Evolutionary conservation across 2,888 invertebrate species (phyloP), one percentile per base, ranked within the genome.

Genomic region (Stramonita haemastoma): DNA sequence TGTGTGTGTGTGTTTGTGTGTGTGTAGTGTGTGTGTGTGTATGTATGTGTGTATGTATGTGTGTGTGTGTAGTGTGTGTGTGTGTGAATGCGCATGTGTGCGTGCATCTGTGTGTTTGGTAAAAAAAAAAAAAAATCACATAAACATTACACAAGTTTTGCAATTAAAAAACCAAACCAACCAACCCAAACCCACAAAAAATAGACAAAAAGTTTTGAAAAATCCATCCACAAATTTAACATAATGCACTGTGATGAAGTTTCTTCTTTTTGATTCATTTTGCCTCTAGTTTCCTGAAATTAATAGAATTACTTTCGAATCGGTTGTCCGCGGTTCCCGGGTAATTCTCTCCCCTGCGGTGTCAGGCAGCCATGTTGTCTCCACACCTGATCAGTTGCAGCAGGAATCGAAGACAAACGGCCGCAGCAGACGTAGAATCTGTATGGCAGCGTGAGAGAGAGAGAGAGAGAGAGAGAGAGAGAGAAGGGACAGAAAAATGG

Each of bases 401-500:
- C 87, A 87, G 60, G 79, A 79, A 26, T 87, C 79, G 79, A 81
- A 79, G 79, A 56, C 77, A 8, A 87, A 60, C 13, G 87, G 87
- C 19, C 87, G 79, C 79, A 87, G 79, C 46, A 87, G 87, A 81
- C 87, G 87, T 2, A 87, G 87, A 29, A 81, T 87, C 87, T 87
- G 36, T 17, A 22, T 4, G 5, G 32, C 13, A 26, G 29, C 77
- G 32, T 26, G 81, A 83, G 1, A 26, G 81, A 66, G 2, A 66
- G 13, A 46, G 81, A 83, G 1, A 26, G 81, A 66, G 2, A 66
- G 13, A 66, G 32, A 60, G 66, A 86, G 29, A 29, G 66, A 32
- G 22, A 60, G 36, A 36, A 83, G 6, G 46, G n/a, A 79, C 79
- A 79, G 13, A 85, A n/a, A 66, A 29, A 85, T n/a, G 84, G 84